phyloP scores from a whole-genome alignment of 2,113 vertebrate species.

The Psephotus haematonotus region DNA sequence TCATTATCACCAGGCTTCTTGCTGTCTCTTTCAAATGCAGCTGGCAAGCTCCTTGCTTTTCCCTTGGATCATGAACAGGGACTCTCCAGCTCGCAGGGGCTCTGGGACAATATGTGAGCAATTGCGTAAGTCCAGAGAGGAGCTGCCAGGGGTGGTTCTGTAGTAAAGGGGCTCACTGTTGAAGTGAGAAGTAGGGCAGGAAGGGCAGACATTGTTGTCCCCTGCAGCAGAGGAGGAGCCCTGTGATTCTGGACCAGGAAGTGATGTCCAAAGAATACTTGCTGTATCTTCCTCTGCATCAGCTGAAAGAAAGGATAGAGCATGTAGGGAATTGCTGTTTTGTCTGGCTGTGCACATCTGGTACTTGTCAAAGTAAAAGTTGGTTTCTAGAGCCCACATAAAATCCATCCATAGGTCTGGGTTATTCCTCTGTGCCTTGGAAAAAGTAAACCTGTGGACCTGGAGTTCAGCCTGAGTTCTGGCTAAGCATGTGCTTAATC shows the following conservation, averaged over 20 bases:
- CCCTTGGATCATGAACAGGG: background rate
- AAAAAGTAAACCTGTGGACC: background rate
- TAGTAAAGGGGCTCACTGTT: background rate
- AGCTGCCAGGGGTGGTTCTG: background rate
- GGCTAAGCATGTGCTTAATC: background rate
- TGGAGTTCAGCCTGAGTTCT: background rate
- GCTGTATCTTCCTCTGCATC: background rate
- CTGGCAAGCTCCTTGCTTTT: background rate
- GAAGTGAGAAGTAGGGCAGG: background rate
- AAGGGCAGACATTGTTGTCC: background rate
- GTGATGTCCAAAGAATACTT: background rate
- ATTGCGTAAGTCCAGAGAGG: background rate
- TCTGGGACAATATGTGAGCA: background rate
- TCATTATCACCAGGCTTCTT: background rate
- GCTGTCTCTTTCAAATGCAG: background rate
- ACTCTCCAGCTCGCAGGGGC: background rate
- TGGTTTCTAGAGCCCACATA: background rate
- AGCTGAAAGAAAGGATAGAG: background rate
- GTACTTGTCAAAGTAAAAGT: background rate
- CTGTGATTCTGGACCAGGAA: background rate
- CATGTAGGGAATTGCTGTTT: background rate
- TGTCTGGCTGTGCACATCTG: rapidly evolving
- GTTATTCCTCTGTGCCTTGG: background rate
- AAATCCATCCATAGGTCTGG: background rate
- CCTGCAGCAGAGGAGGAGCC: background rate